A percentile compares a stretch with the other conserved stretches of the same genome.
Conservation (phyloP, 2,888 invertebrate species). For the Ecdyonurus torrentis region DNA sequence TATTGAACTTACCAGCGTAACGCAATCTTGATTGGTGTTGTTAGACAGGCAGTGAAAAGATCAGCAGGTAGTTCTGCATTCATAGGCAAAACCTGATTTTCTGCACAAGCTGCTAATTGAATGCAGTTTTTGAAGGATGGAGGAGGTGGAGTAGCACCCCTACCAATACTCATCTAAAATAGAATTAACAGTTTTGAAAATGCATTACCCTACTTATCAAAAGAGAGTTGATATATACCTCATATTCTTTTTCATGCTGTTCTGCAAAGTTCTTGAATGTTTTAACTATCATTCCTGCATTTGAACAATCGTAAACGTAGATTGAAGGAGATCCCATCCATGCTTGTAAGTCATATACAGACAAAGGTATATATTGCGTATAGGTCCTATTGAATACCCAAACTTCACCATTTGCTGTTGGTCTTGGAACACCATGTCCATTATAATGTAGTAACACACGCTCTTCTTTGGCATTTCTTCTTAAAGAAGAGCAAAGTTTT, state of each 20-base stretch:
- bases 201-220: neutral
- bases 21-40: constrained; percentile 94
- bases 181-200: neutral
- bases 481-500: constrained; percentile 82
- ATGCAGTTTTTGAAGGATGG: constrained; percentile 79
- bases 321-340: constrained; percentile 99
- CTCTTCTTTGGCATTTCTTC: constrained; percentile 96
- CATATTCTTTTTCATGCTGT: constrained; percentile 73
- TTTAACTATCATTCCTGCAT: constrained; percentile 92
- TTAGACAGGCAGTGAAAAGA: constrained; percentile 93
- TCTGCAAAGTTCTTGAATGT: constrained; percentile 77
- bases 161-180: constrained; percentile 7
- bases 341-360: constrained; percentile 92
- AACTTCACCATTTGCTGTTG: constrained; percentile 95
- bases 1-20: constrained; percentile 52
- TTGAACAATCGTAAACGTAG: constrained; percentile 98
- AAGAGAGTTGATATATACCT: constrained; percentile 25
- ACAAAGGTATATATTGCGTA: constrained; percentile 98
- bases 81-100: constrained; percentile 90
- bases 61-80: constrained; percentile 94
- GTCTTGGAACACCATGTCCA: constrained; percentile 97
- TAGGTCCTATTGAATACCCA: constrained; percentile 99
- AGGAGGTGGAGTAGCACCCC: constrained; percentile 20
- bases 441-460: constrained; percentile 98
- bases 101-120: constrained; percentile 88